These are phyloP conservation scores for Camponotus floridanus DNA, from an alignment of 1,140 invertebrate species.

Conservation along the genomic window DNA sequence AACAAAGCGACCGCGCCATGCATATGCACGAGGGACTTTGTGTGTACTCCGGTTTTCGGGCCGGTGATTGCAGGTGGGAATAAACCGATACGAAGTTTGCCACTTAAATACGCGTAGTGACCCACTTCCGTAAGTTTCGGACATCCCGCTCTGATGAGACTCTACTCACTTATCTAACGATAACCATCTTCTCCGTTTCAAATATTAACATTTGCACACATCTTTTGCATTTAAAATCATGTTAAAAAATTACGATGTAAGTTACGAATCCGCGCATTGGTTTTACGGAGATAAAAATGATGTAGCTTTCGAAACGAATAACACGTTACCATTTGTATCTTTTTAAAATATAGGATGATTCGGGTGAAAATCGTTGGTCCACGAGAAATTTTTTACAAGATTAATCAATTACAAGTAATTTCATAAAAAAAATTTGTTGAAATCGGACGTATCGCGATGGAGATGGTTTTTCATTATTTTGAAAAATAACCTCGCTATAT, in stretches of 20 bases:
- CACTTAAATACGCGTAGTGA: conserved; percentile 60
- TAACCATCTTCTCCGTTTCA: not conserved
- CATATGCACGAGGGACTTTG: conserved; percentile 75
- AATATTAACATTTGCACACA: conserved; percentile 57
- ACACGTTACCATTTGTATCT: not conserved
- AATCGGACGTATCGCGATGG: not conserved
- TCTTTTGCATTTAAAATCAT: not conserved
- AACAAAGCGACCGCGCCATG: conserved; percentile 68
- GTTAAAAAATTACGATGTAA: conserved; percentile 14
- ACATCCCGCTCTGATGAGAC: conserved; percentile 6
- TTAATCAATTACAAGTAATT: not conserved
- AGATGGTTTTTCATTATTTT: not conserved
- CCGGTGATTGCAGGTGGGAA: conserved; percentile 74
- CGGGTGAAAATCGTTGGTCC: not conserved
- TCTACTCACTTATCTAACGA: not conserved
- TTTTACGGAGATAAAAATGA: conserved; percentile 22
- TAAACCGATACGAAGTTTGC: conserved; percentile 69
- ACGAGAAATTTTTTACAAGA: not conserved
- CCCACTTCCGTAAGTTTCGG: conserved; percentile 63
- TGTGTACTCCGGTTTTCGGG: conserved; percentile 63
- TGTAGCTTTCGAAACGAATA: conserved; percentile 4
- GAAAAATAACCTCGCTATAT: not conserved
- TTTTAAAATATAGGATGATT: not conserved
- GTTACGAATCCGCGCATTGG: conserved; percentile 28
- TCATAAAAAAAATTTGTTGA: not conserved